Base-by-base conservation (phyloP, 2,888 invertebrate genomes). In the Proisotoma minuta region DNA sequence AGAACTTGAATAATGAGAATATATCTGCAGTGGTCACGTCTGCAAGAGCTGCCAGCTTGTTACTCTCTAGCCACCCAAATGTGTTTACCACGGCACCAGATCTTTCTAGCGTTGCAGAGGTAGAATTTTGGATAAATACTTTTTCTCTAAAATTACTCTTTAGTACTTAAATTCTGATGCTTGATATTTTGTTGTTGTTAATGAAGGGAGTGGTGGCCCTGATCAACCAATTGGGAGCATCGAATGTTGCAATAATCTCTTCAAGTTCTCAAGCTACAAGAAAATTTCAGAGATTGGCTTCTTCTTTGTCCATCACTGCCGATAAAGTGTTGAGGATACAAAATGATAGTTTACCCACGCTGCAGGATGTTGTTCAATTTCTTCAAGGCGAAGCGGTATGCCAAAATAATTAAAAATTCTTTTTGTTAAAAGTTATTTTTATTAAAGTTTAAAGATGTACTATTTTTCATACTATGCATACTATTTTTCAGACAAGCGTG, bases 41-140 rank as follows among this genome's bases (percentile, higher is more conserved):
- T 26, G 62, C 70, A 1, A 58, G 70, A 54, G 73, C 73, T 10
- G 71, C 73, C 3, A 72, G 70, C 53, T 29, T 73, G 29, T 59
- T 72, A 8, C 56, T 73, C n/a, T 60, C 69, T 29, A 73, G 68
- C 48, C 73, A 73, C 64, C 68, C 66, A 24, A 75, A 75, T 59
- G 74, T 75, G 22, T 72, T 75, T 43, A 75, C 75, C 1, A 75
- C 75, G 12, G 74, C 74, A 1, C 75, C 75, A 5, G 75, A 74
- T 43, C 71, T 75, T 56, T 72, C 72, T 60, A 73, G 74, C 51
- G 73, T 75, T 1, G 70, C 73, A 40, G 73, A 73, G 69, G 75
- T 75, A 69, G n/a, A 43, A 43, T 43, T n/a, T 4, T 20, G 20
- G 20, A 18, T 43, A 34, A 34, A 34, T 10, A 34, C 15, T 34